Conservation (phyloP, 30 jellyfish, hydroid and myxozoan species). For the Aurelia sp. region DNA sequence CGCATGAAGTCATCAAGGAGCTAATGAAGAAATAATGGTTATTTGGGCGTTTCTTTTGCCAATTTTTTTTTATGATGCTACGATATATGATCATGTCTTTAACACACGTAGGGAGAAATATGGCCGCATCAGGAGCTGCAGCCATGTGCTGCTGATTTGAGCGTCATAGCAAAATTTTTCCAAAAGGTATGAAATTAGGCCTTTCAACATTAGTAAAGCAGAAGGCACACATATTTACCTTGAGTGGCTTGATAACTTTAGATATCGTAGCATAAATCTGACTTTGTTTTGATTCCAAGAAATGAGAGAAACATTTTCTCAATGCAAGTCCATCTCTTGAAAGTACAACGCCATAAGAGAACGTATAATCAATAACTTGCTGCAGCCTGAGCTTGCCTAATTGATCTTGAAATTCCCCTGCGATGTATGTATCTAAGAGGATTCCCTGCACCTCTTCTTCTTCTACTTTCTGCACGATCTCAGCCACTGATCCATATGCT, state of each 20-base stretch:
- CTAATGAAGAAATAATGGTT: no score
- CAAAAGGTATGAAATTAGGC: no score
- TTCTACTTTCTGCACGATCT: slow-evolving; percentile 70
- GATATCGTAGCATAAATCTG: slow-evolving; percentile 84
- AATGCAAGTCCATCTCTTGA: slow-evolving; percentile 92
- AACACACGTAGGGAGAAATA: no score
- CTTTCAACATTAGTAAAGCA: not conserved
- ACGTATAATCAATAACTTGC: slow-evolving; percentile 90
- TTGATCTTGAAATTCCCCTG: slow-evolving; percentile 95
- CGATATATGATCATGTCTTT: no score
- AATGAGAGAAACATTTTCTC: slow-evolving; percentile 64
- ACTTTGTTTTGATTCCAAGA: slow-evolving; percentile 83
- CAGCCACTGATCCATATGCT: slow-evolving; percentile 87
- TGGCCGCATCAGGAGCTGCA: no score
- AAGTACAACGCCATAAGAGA: slow-evolving; percentile 93
- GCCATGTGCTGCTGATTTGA: no score
- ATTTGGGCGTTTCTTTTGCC: no score
- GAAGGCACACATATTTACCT: slow-evolving; percentile 40
- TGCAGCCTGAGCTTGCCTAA: slow-evolving; percentile 77
- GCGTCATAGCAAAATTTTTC: no score
- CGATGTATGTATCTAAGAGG: slow-evolving; percentile 94
- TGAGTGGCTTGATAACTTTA: slow-evolving; percentile 86
- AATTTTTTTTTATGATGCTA: no score
- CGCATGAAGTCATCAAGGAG: no score
- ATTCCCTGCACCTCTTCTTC: slow-evolving; percentile 87